Evolutionary conservation across 2,113 vertebrate genomes (phyloP).

Genomic region (Apaloderma vittatum): DNA sequence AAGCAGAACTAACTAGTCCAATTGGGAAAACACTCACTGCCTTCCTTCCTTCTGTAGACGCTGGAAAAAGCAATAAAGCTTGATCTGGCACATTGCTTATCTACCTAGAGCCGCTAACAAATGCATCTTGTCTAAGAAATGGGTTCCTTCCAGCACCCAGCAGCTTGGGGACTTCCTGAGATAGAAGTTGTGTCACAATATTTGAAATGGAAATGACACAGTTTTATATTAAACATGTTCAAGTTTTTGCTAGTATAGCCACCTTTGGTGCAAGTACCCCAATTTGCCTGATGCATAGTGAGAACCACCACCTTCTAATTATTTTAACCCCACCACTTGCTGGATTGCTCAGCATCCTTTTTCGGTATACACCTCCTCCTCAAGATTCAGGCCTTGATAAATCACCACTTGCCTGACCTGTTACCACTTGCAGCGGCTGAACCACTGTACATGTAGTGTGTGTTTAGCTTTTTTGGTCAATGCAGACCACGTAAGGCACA

Average conservation of each 20-base stretch:
- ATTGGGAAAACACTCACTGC: background rate
- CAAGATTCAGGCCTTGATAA: no score
- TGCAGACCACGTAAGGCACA: background rate
- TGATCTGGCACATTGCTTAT: background rate
- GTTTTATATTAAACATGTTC: background rate
- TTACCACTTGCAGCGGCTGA: background rate
- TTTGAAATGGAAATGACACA: rapidly evolving
- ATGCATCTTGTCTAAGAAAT: background rate
- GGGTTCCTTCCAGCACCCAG: background rate
- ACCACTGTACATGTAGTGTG: rapidly evolving
- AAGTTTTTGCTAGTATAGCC: background rate
- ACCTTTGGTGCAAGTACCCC: background rate
- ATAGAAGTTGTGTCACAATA: background rate
- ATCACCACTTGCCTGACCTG: background rate
- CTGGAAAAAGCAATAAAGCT: background rate
- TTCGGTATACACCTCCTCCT: no score
- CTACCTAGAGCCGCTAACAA: background rate
- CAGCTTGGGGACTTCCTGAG: background rate
- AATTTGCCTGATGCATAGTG: background rate
- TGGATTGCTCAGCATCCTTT: background rate
- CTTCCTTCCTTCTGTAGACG: background rate
- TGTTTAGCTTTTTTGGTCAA: background rate
- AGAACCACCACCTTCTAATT: background rate
- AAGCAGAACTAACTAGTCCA: background rate
- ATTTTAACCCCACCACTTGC: background rate